Evolutionary conservation across 2,113 vertebrate genomes (phyloP).

Genomic region (Ciconia stormi): DNA sequence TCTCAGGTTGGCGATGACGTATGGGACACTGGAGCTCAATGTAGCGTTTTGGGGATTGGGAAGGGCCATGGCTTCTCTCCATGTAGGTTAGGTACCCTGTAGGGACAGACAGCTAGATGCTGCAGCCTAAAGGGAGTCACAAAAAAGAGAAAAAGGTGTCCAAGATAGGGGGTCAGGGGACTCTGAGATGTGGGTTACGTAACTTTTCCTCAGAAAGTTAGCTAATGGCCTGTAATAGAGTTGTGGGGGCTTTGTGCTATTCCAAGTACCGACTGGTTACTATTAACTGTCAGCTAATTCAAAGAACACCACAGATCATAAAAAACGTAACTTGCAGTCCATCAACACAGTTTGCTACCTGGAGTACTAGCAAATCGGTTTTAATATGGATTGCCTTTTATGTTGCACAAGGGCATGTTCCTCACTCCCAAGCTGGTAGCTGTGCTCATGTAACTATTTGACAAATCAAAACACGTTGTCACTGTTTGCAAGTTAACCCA

Average conservation of each 20-base stretch:
- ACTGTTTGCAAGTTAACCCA: neutral
- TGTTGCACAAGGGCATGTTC: neutral
- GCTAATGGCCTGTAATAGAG: neutral
- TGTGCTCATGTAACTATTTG: neutral
- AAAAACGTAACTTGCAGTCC: too few species aligned
- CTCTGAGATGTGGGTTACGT: neutral
- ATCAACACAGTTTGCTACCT: too few species aligned
- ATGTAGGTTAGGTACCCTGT: fast-evolving
- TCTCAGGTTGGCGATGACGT: fast-evolving
- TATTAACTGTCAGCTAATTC: neutral
- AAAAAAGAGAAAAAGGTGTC: neutral
- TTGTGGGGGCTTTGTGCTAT: neutral
- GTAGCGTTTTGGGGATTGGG: fast-evolving
- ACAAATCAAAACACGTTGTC: neutral
- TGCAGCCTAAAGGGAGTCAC: neutral
- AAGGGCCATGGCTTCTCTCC: fast-evolving
- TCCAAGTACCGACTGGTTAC: fast-evolving
- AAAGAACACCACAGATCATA: neutral
- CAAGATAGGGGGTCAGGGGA: fast-evolving
- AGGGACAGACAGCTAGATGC: neutral
- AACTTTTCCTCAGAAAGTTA: neutral
- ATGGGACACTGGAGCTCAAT: fast-evolving
- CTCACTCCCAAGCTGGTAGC: neutral
- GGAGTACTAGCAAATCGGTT: neutral
- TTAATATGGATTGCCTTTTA: neutral